phyloP scores from a whole-genome alignment of 2,888 invertebrate species.

The Zaprionus obscuricornis region DNA sequence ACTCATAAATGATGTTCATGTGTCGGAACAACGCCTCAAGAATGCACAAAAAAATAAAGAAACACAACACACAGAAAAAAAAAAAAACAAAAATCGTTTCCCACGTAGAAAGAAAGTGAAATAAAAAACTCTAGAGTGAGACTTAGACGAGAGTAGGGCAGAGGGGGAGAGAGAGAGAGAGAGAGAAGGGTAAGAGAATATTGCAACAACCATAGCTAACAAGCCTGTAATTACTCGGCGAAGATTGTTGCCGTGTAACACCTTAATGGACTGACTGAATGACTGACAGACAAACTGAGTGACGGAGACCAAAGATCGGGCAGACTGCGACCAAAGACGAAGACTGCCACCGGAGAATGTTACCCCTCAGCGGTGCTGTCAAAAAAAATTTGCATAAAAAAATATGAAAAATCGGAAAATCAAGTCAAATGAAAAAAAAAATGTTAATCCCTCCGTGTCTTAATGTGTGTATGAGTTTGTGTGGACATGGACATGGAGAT shows the following conservation, averaged over 20 bases:
- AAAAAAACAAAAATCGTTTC: constrained; percentile 52
- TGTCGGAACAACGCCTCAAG: constrained; percentile 13
- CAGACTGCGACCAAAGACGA: constrained; percentile 17
- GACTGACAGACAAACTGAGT: too few relatives aligned
- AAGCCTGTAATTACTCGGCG: constrained; percentile 80
- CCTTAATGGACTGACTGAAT: constrained; percentile 62
- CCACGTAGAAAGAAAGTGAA: constrained; percentile 50
- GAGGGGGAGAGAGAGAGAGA: constrained; percentile 24
- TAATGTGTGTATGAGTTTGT: too few relatives aligned
- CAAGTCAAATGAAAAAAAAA: constrained; percentile 17
- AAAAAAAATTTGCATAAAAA: constrained; percentile 68
- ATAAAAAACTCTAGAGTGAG: constrained; percentile 9
- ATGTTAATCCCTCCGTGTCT: constrained; percentile 21
- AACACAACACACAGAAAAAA: constrained; percentile 10
- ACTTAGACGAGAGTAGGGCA: constrained; percentile 27
- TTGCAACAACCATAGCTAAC: constrained; percentile 78
- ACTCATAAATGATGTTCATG: constrained; percentile 66
- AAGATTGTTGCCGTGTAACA: constrained; percentile 69
- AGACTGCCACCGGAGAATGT: constrained; percentile 8
- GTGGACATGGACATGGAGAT: constrained; percentile 12
- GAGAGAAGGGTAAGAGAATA: constrained; percentile 25
- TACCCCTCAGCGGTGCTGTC: constrained; percentile 41
- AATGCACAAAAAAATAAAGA: neutral
- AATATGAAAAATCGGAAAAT: constrained; percentile 30
- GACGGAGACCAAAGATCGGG: too few relatives aligned